Percentiles rank a stretch among this genome's conserved stretches.
phyloP scores from a whole-genome alignment of 2,888 invertebrate species.

The Imbricaverruca yamaguchii region DNA sequence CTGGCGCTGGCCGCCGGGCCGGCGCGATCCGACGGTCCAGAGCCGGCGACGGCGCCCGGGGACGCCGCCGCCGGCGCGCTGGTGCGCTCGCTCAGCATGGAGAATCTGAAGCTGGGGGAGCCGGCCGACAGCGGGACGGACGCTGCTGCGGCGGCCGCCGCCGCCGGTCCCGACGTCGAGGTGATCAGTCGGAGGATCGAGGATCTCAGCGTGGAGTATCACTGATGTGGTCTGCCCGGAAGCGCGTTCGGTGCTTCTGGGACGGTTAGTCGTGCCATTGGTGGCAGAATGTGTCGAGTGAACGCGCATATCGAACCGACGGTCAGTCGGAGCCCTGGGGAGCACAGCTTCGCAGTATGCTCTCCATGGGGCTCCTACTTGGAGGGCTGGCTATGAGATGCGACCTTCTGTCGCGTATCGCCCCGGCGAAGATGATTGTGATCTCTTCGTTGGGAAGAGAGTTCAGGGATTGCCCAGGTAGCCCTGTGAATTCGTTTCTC shows the following conservation, averaged over 20 bases:
- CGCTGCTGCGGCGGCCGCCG: background rate
- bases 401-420: no score
- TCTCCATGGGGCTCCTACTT: no score
- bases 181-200: background rate
- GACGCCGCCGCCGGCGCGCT: conserved; percentile 1
- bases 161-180: background rate
- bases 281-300: no score
- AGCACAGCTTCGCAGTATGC: no score
- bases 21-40: background rate
- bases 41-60: background rate
- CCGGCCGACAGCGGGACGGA: background rate
- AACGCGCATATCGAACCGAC: no score
- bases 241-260: background rate
- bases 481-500: no score
- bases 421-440: no score
- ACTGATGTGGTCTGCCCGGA: background rate
- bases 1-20: background rate
- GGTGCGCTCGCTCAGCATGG: conserved; percentile 12
- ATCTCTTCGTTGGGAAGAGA: no score
- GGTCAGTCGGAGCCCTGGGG: no score
- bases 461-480: no score
- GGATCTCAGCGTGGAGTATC: background rate
- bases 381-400: no score
- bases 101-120: conserved; percentile 11
- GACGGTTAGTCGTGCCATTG: no score